Percentiles rank a stretch among this genome's conserved stretches.
These are phyloP conservation scores for Pollachius pollachius DNA, from an alignment of 2,113 vertebrate genomes.

Conservation along the genomic window DNA sequence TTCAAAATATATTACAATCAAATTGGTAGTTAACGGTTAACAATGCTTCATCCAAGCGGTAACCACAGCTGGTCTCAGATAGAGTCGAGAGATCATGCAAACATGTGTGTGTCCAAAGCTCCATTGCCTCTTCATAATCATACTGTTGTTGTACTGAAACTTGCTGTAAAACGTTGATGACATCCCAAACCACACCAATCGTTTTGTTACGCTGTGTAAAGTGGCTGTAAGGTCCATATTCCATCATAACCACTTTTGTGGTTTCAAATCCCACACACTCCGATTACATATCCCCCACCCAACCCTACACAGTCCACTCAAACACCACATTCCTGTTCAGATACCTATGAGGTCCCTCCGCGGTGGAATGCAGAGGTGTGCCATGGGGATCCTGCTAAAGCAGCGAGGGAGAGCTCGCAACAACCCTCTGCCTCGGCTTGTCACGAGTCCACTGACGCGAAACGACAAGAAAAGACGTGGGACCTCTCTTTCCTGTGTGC, in stretches of 20 bases:
- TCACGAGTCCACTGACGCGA: slow-evolving; percentile 59
- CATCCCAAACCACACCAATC: no score
- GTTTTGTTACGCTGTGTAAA: no score
- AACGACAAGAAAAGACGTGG: slow-evolving; percentile 28
- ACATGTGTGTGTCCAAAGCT: no score
- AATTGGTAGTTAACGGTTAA: no score
- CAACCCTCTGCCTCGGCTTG: slow-evolving; percentile 76
- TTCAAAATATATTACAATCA: no score
- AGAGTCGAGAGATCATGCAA: no score
- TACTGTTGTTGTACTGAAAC: no score
- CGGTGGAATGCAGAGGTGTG: slow-evolving; percentile 60
- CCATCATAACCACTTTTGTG: background rate
- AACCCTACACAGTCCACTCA: slow-evolving; percentile 30
- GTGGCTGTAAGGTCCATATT: background rate
- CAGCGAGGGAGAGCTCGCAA: slow-evolving; percentile 52
- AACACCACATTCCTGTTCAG: slow-evolving; percentile 57
- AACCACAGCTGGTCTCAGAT: no score
- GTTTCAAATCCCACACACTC: background rate
- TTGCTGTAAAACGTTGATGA: no score
- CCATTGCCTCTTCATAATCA: no score
- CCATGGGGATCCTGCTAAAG: slow-evolving; percentile 58
- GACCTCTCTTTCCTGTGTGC: slow-evolving; percentile 60
- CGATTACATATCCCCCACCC: no score
- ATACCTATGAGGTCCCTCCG: slow-evolving; percentile 58
- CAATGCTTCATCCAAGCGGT: no score